These are phyloP conservation scores for Crambe crambe DNA, from an alignment of 37 sponge, comb jelly and placozoan genomes.

Conservation along the genomic window DNA sequence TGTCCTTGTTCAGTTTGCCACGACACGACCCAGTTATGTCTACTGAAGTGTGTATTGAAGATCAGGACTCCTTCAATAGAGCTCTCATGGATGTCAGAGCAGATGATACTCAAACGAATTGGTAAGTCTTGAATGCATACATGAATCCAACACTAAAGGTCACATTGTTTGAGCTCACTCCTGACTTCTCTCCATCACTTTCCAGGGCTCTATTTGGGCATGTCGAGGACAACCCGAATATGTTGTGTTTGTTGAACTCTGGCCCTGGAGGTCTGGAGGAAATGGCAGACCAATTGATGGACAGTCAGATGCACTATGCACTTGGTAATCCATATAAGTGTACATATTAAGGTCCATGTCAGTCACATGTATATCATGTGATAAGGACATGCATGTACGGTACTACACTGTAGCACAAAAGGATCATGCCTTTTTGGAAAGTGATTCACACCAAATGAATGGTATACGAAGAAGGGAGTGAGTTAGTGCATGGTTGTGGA, in stretches of 20 bases:
- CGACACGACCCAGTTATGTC: conserved; percentile 48
- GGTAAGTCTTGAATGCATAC: conserved; percentile 47
- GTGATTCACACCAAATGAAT: too few species aligned
- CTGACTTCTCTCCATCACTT: not conserved
- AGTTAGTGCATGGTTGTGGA: too few species aligned
- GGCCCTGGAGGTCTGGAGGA: conserved; percentile 76
- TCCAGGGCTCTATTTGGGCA: conserved; percentile 81
- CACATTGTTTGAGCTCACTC: not conserved
- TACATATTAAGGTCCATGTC: not conserved
- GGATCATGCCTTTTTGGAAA: too few species aligned
- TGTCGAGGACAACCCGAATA: conserved; percentile 67
- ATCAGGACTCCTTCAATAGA: conserved; percentile 41
- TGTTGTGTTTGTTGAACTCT: conserved; percentile 20
- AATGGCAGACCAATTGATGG: conserved; percentile 48
- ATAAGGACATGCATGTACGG: not conserved
- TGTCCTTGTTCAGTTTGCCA: too few species aligned
- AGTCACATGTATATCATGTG: not conserved
- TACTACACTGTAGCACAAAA: too few species aligned
- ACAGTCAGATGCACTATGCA: conserved; percentile 70
- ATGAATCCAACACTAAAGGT: not conserved
- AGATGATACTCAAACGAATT: conserved; percentile 65
- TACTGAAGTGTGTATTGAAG: conserved; percentile 56
- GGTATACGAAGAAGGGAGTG: too few species aligned
- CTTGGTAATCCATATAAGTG: conserved; percentile 79
- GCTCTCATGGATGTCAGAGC: conserved; percentile 70